These are phyloP conservation scores for Rhagologus leucostigma DNA, from an alignment of 2,113 vertebrate genomes.

Conservation along the genomic window DNA sequence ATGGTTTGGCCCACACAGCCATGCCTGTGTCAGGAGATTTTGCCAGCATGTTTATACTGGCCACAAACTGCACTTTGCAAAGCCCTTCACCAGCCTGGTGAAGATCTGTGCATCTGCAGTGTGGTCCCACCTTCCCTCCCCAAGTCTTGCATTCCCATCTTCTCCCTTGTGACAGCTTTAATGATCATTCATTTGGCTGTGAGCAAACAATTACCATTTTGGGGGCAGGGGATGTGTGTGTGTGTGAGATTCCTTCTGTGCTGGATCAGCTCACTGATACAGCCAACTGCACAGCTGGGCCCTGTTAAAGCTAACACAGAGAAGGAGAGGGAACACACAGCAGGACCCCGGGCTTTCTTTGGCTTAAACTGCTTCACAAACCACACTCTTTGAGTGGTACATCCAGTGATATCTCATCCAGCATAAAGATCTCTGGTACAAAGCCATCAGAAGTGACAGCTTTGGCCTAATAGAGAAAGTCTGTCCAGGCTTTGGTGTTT, in stretches of 20 bases:
- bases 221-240: neutral
- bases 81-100: neutral
- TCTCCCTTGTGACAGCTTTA: neutral
- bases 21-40: neutral
- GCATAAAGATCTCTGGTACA: neutral
- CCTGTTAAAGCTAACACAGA: neutral
- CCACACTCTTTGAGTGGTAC: neutral
- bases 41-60: neutral
- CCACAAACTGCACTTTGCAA: neutral
- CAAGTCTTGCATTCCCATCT: neutral
- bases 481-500: neutral
- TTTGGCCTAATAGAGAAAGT: neutral
- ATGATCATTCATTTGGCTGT: neutral
- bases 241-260: neutral
- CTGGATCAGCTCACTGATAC: neutral
- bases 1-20: neutral
- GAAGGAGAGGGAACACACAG: neutral
- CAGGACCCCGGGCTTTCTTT: neutral
- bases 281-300: neutral
- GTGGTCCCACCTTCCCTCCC: neutral
- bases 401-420: neutral
- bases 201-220: neutral
- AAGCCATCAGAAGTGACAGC: conserved; percentile 17
- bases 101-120: neutral
- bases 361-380: neutral